Evolutionary conservation across 23 tunicate genomes (phyloP), one percentile per base, ranked within the genome.

Genomic region (Ciona savignyi): DNA sequence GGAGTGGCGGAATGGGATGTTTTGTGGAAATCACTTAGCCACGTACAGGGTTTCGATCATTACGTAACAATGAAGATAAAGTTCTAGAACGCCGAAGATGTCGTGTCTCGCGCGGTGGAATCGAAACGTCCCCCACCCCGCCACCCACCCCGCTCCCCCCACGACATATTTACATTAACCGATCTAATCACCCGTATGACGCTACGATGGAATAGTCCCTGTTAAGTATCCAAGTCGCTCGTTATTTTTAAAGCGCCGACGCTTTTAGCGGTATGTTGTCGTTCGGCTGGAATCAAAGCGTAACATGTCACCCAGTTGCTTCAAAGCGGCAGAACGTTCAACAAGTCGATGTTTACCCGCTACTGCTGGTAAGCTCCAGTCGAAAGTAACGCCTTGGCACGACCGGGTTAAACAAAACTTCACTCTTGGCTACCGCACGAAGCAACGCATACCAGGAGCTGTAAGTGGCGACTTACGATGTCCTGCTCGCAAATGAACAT

Each of bases 61-160:
- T 9, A 42, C 56, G 56, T 15, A 42, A 42, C 56, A 42, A 42
- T 15, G 56, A 42, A 42, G 56, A 42, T 42, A 15, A 42, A 42
- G 56, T 9, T 15, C 11, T 42, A 42, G 9, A 6, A 6, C 15
- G 56, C 56, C 56, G 56, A 42, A 42, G 11, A 42, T n/a, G n/a
- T n/a, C n/a, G n/a, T n/a, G n/a, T n/a, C n/a, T n/a, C n/a, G n/a
- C 15, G 56, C 15, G 11, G 56, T 42, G 56, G 9, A 42, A 42
- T 42, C 56, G 56, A n/a, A n/a, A n/a, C n/a, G n/a, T n/a, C n/a
- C n/a, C n/a, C n/a, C n/a, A n/a, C n/a, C 15, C 11, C 56, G 56
- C 56, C 56, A 42, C 56, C 56, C 56, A 42, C 56, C 56, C 56
- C 56, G 56, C 56, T n/a, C n/a, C n/a, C n/a, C 56, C 56, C 56